A percentile compares a stretch with the other conserved stretches of the same genome.
phyloP scores from a whole-genome alignment of 2,888 invertebrate genomes.

The Agrilus mali region DNA sequence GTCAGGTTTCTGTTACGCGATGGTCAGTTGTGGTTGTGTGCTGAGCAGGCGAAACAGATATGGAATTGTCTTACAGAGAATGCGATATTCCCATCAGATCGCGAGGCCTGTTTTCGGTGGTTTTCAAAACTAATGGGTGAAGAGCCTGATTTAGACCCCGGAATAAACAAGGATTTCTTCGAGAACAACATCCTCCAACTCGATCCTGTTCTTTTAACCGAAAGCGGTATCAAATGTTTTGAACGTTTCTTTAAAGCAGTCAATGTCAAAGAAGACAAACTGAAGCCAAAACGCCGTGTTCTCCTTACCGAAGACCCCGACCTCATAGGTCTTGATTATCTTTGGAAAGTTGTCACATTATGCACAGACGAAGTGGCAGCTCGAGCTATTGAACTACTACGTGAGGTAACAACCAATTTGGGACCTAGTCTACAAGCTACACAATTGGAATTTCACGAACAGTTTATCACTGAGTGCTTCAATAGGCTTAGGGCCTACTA shows the following conservation, averaged over 20 bases:
- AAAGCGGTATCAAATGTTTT: conserved; percentile 87
- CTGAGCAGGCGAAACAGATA: conserved; percentile 93
- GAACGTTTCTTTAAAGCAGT: conserved; percentile 88
- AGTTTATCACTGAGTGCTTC: conserved; percentile 84
- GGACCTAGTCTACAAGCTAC: conserved; percentile 73
- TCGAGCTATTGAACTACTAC: conserved; percentile 80
- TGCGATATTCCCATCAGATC: conserved; percentile 81
- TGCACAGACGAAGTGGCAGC: conserved; percentile 87
- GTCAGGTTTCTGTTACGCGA: conserved; percentile 79
- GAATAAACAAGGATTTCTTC: conserved; percentile 91
- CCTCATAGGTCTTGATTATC: conserved; percentile 90
- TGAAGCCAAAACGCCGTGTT: conserved; percentile 74
- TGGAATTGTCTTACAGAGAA: conserved; percentile 93
- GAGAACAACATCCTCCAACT: conserved; percentile 86
- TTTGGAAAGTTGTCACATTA: conserved; percentile 76
- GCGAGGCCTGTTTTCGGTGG: conserved; percentile 97
- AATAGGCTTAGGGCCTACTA: conserved; percentile 77
- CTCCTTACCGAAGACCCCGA: conserved; percentile 87
- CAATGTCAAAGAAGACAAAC: conserved; percentile 87
- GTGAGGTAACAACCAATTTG: conserved; percentile 88
- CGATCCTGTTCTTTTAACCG: conserved; percentile 82
- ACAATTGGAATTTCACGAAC: conserved; percentile 76
- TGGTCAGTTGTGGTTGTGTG: conserved; percentile 92
- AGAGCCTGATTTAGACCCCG: conserved; percentile 92
- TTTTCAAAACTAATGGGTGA: conserved; percentile 95